These are phyloP conservation scores for Amphipyra tragopoginis DNA, from an alignment of 2,888 invertebrate genomes.

Conservation along the genomic window DNA sequence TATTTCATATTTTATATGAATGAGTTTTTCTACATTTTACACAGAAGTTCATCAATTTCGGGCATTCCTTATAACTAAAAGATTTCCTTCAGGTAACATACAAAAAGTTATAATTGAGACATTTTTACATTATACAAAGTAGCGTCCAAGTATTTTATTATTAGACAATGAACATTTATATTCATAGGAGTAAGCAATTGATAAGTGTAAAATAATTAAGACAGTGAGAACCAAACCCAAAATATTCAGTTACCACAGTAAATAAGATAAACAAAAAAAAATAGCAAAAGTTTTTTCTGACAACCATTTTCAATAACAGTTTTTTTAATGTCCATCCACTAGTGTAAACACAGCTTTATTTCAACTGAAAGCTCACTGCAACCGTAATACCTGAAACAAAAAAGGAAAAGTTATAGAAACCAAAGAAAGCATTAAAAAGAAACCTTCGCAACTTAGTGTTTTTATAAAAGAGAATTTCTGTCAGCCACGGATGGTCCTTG, in stretches of 20 bases:
- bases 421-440: too few relatives aligned
- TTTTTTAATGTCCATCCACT: slow-evolving; percentile 24
- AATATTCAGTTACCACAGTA: slow-evolving; percentile 16
- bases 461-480: slow-evolving; percentile 17
- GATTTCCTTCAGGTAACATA: not conserved
- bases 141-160: too few relatives aligned
- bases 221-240: slow-evolving; percentile 6
- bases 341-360: slow-evolving; percentile 12
- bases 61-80: not conserved
- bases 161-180: too few relatives aligned
- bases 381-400: slow-evolving; percentile 49
- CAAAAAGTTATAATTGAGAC: not conserved
- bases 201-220: too few relatives aligned
- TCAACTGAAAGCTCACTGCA: slow-evolving; percentile 30
- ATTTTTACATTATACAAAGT: too few relatives aligned
- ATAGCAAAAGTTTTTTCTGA: not conserved
- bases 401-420: slow-evolving; percentile 13
- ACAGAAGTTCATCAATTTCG: not conserved
- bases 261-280: slow-evolving; percentile 1
- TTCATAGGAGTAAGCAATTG: too few relatives aligned
- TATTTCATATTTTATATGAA: slow-evolving; percentile 35
- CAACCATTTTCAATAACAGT: not conserved
- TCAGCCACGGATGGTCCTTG: not conserved
- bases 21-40: slow-evolving; percentile 1
- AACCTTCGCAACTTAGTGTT: too few relatives aligned